A percentile compares a stretch with the other conserved stretches of the same genome.
phyloP scores from a whole-genome alignment of 1,140 invertebrate species.

The Drosophila rufa region DNA sequence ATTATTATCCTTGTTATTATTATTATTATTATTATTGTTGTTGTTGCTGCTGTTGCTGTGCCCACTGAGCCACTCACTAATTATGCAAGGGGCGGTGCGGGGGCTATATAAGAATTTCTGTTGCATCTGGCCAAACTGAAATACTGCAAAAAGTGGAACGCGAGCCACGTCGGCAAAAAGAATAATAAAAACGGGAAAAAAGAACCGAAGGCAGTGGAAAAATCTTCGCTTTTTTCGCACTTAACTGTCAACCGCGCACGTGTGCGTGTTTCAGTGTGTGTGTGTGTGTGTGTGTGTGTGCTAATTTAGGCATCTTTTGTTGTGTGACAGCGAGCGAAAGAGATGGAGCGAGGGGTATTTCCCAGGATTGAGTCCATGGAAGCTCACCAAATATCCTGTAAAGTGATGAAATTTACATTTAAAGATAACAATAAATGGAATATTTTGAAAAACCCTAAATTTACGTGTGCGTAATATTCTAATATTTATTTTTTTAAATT shows the following conservation, averaged over 20 bases:
- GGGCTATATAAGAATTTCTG: conserved; percentile 36
- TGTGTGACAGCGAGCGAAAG: conserved; percentile 44
- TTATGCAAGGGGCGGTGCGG: conserved; percentile 60
- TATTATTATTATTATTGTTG: conserved; percentile 36
- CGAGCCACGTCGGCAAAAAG: conserved; percentile 23
- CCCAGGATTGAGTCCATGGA: background rate
- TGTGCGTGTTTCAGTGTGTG: conserved; percentile 10
- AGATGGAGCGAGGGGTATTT: background rate
- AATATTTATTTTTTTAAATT: too few relatives aligned
- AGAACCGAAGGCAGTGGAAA: conserved; percentile 39
- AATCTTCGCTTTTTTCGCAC: conserved; percentile 61
- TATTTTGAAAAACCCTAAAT: background rate
- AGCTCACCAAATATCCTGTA: background rate
- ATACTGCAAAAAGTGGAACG: conserved; percentile 57
- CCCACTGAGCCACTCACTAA: conserved; percentile 79
- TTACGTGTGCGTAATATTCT: conserved; percentile 2
- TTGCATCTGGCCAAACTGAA: conserved; percentile 56
- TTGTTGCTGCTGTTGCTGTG: conserved; percentile 36
- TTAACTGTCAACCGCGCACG: conserved; percentile 37
- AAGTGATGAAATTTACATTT: background rate
- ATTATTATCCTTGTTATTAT: conserved; percentile 39
- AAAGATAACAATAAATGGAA: too few relatives aligned
- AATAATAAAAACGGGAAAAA: conserved; percentile 22
- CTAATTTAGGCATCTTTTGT: conserved; percentile 78
- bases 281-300: conserved; percentile 54